A percentile compares a stretch with the other conserved stretches of the same genome.
phyloP scores from a whole-genome alignment of 2,797 vertebrate species.

The Sebastes diaconus region DNA sequence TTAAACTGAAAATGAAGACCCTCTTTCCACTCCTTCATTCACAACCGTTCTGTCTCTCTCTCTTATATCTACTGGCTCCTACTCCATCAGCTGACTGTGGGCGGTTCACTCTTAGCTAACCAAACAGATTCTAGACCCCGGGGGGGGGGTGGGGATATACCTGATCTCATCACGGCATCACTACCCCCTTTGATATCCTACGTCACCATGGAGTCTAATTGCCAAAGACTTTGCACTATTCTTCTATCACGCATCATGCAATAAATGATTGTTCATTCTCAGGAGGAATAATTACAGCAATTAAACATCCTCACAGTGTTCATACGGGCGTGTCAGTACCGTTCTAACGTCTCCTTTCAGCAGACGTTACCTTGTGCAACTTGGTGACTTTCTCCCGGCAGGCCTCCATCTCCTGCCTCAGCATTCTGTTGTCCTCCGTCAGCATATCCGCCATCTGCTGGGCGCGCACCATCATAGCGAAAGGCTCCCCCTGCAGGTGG shows the following conservation, averaged over 20 bases:
- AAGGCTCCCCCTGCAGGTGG: slow-evolving; percentile 88
- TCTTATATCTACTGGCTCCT: too few species aligned
- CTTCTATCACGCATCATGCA: too few species aligned
- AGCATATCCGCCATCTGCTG: slow-evolving; percentile 96
- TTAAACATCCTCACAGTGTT: not conserved
- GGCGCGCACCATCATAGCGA: slow-evolving; percentile 89
- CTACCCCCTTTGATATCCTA: too few species aligned
- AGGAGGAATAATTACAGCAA: not conserved
- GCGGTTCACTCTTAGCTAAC: too few species aligned
- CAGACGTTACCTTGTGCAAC: slow-evolving; percentile 89
- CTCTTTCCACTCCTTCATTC: too few species aligned
- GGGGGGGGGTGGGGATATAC: fast-evolving
- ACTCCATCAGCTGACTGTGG: too few species aligned
- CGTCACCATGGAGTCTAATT: not conserved
- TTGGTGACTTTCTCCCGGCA: slow-evolving; percentile 94
- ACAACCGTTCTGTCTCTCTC: too few species aligned
- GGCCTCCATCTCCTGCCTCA: slow-evolving; percentile 93
- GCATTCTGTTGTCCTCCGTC: slow-evolving; percentile 91
- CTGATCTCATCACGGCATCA: too few species aligned
- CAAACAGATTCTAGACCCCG: too few species aligned
- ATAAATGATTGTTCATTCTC: too few species aligned
- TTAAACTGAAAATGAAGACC: not conserved
- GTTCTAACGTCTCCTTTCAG: not conserved
- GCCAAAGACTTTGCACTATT: too few species aligned
- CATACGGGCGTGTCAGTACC: not conserved